phyloP scores from a whole-genome alignment of 2,888 invertebrate species.

The Dascillus cervinus region DNA sequence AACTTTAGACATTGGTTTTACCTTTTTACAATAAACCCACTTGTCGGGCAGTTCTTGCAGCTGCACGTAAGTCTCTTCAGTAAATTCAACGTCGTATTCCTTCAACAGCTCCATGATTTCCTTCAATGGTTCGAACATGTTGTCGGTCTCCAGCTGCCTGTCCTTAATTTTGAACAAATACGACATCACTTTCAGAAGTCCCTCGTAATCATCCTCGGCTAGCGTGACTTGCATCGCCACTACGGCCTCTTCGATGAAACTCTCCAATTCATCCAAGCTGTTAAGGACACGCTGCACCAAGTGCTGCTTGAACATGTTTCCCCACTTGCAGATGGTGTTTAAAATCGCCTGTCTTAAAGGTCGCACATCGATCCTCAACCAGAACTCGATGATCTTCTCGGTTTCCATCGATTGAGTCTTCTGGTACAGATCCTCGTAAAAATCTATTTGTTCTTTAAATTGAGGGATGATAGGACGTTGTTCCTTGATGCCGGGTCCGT shows the following conservation, averaged over 20 bases:
- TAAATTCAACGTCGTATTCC: constrained; percentile 80
- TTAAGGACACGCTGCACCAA: constrained; percentile 72
- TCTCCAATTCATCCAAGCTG: constrained; percentile 67
- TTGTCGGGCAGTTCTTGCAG: constrained; percentile 75
- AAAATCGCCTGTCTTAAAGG: constrained; percentile 77
- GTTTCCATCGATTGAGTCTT: constrained; percentile 63
- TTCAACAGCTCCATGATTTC: constrained; percentile 79
- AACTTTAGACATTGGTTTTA: too few relatives aligned
- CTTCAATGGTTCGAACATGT: constrained; percentile 83
- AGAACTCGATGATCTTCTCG: constrained; percentile 62
- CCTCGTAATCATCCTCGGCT: constrained; percentile 79
- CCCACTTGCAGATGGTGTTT: constrained; percentile 81
- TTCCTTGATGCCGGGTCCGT: constrained; percentile 30
- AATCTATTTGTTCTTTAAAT: constrained; percentile 76
- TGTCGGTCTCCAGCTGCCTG: constrained; percentile 68
- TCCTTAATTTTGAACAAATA: constrained; percentile 74
- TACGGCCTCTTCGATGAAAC: constrained; percentile 70
- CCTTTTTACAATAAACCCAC: constrained; percentile 80
- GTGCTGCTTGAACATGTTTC: constrained; percentile 78
- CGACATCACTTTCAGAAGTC: constrained; percentile 74
- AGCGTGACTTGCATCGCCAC: constrained; percentile 64
- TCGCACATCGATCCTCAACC: constrained; percentile 72
- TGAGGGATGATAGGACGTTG: constrained; percentile 62
- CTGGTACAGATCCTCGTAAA: constrained; percentile 69
- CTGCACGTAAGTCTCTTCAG: constrained; percentile 68